A percentile compares a stretch with the other conserved stretches of the same genome.
phyloP scores from a whole-genome alignment of 2,888 invertebrate genomes.

The Noctua pronuba region DNA sequence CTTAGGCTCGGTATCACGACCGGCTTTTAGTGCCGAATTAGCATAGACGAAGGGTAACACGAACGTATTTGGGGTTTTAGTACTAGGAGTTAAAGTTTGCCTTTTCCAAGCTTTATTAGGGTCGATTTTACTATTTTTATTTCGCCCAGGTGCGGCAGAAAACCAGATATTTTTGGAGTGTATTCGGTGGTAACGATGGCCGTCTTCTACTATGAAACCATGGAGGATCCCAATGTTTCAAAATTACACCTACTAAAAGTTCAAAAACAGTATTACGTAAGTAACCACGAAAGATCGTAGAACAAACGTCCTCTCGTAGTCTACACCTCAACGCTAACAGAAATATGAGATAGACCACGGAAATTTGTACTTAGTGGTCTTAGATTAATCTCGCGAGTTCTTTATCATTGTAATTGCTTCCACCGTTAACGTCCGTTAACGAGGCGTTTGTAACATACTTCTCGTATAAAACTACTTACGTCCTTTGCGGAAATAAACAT shows the following conservation, averaged over 20 bases:
- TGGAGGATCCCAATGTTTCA: not conserved
- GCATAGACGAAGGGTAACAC: constrained; percentile 46
- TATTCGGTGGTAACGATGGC: not conserved
- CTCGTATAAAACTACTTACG: constrained; percentile 11
- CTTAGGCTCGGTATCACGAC: constrained; percentile 55
- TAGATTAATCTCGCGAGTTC: not conserved
- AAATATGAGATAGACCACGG: not conserved
- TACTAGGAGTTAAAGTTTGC: constrained; percentile 46
- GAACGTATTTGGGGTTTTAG: constrained; percentile 48
- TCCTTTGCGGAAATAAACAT: constrained; percentile 26
- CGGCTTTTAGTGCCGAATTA: constrained; percentile 59
- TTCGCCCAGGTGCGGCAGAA: constrained; percentile 21
- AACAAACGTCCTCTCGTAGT: not conserved
- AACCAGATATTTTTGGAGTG: not conserved
- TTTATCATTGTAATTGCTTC: constrained; percentile 9
- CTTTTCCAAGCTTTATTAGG: constrained; percentile 28
- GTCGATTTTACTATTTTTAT: constrained; percentile 22
- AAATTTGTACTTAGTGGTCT: constrained; percentile 1
- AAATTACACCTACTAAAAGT: not conserved
- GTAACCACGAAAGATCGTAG: not conserved
- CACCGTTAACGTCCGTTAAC: constrained; percentile 23
- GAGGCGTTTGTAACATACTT: constrained; percentile 12
- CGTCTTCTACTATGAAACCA: not conserved
- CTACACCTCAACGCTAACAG: not conserved
- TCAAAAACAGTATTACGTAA: not conserved